Conservation (phyloP, 2,797 vertebrate species). For the Hyperoplus immaculatus region DNA sequence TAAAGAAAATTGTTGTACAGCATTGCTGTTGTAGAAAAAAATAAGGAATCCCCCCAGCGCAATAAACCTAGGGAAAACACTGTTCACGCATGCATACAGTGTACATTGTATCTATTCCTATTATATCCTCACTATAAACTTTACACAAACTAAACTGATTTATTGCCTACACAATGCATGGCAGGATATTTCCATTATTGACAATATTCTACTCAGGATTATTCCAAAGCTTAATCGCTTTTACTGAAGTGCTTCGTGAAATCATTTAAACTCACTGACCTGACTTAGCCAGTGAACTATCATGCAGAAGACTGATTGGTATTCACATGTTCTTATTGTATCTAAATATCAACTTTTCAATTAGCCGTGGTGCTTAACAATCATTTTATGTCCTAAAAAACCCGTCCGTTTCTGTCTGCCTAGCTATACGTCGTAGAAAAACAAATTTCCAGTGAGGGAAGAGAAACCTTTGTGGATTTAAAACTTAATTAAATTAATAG, state of each 20-base stretch:
- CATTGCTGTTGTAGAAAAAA: no score
- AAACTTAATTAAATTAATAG: constrained; percentile 56
- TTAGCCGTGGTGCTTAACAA: constrained; percentile 29
- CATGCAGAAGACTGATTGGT: neutral
- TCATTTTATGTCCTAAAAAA: constrained; percentile 40
- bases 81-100: neutral
- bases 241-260: neutral
- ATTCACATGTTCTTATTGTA: neutral
- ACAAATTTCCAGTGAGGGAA: constrained; percentile 36
- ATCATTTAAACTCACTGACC: no score
- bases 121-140: neutral
- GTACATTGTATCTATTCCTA: no score
- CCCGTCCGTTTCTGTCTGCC: neutral
- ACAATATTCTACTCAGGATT: neutral
- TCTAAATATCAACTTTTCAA: constrained; percentile 45
- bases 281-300: neutral
- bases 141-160: no score
- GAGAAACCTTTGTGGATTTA: constrained; percentile 35
- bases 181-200: neutral
- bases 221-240: neutral
- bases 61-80: no score
- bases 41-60: no score
- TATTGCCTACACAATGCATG: neutral
- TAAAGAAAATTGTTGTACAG: no score
- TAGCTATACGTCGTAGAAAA: constrained; percentile 27